Evolutionary conservation across 2,888 invertebrate genomes (phyloP), one percentile per base, ranked within the genome.

Genomic region (Ichneumoninae sp.): DNA sequence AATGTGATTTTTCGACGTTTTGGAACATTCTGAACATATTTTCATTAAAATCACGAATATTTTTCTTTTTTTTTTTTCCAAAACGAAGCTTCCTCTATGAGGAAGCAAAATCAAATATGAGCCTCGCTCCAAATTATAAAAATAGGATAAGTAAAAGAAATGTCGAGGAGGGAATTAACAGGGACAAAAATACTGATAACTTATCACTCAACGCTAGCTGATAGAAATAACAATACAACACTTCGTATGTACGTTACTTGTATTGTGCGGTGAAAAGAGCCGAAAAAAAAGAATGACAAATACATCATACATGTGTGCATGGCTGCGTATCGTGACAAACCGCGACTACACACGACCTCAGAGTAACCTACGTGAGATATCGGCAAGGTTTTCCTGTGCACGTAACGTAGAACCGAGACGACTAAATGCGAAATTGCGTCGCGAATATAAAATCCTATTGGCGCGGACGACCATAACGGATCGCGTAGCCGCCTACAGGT

Each of bases 391-490:
- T 72, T 72, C 44, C 36, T 40, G 52, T 36, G 26, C 57, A 72
- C 72, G 72, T 72, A 72, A 72, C 57, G 44, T 40, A 40, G 44
- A 60, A 72, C 22, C 8, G 57, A 60, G 57, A 16, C 72, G 40
- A 16, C 40, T 26, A 47, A 72, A 72, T 60, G 72, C 40, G 44
- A 40, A 72, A 72, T 57, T 72, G 72, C 72, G 57, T 72, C 16
- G 57, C 57, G 44, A 44, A 72, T 44, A 40, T 72, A 57, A 72
- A 72, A 72, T 60, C n/a, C 40, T 36, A 26, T 40, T 44, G 71
- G 40, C 44, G 57, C 72, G 44, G 26, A 72, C 72, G 33, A 44
- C 57, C 71, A 22, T 40, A 57, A 40, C 71, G 40, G 57, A 71
- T 57, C 36, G 71, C 54, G 57, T 57, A 57, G 36, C 57, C 10